A percentile compares a stretch with the other conserved stretches of the same genome.
These are phyloP conservation scores for Mesoligia furuncula DNA, from an alignment of 2,888 invertebrate species.

Conservation along the genomic window DNA sequence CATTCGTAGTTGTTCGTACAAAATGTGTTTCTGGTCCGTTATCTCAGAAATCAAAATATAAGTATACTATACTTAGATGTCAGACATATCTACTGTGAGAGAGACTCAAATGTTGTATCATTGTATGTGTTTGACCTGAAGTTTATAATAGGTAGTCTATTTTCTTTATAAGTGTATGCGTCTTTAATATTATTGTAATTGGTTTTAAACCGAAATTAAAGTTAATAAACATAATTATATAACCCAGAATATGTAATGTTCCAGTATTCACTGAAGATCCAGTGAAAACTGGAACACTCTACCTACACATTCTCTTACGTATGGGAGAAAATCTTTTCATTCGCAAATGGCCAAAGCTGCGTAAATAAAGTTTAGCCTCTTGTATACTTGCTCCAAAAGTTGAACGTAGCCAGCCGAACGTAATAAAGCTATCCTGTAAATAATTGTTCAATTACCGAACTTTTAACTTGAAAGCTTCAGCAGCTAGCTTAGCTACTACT, in stretches of 20 bases:
- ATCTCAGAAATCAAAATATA: not conserved
- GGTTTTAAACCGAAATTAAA: not conserved
- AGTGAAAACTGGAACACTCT: not conserved
- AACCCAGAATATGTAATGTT: not conserved
- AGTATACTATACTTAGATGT: no score
- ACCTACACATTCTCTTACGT: not conserved
- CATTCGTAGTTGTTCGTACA: not conserved
- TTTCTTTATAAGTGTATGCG: not conserved
- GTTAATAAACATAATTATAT: not conserved
- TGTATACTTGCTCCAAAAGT: not conserved
- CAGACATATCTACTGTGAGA: no score
- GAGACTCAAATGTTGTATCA: not conserved
- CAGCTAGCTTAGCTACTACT: not conserved
- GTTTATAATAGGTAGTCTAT: not conserved
- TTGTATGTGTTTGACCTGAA: not conserved
- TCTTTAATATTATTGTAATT: not conserved
- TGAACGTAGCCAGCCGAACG: not conserved
- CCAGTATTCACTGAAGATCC: not conserved
- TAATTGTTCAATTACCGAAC: constrained; percentile 27
- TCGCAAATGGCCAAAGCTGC: constrained; percentile 4
- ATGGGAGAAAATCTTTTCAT: not conserved
- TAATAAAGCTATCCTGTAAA: not conserved
- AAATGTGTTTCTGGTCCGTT: not conserved
- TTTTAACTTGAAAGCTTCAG: constrained; percentile 9
- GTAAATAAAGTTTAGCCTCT: not conserved